Conservation (phyloP, 1,140 invertebrate species). For the Piezodorus guildinii region DNA sequence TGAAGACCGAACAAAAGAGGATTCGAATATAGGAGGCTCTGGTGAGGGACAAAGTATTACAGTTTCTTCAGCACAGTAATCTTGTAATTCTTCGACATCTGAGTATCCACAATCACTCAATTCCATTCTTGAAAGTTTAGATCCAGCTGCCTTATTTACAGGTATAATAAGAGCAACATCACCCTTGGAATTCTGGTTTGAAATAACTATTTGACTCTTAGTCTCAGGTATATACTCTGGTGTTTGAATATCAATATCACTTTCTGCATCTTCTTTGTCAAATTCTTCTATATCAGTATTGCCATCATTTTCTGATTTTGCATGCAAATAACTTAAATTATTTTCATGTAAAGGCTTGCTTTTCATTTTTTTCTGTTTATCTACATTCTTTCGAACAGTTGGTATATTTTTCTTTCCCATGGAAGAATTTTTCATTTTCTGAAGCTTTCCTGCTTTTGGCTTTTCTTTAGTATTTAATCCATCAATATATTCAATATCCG, state of each 20-base stretch:
- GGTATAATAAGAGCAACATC: constrained; percentile 21
- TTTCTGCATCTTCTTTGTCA: constrained; percentile 17
- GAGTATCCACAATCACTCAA: constrained; percentile 34
- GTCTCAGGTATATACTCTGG: constrained; percentile 32
- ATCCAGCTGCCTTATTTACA: constrained; percentile 35
- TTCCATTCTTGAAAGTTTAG: neutral
- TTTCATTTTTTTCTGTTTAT: too few species aligned
- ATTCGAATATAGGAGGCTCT: constrained; percentile 30
- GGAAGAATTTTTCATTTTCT: too few species aligned
- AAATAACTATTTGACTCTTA: constrained; percentile 36
- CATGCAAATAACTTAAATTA: too few species aligned
- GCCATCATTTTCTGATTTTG: too few species aligned
- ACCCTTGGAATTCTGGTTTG: constrained; percentile 37
- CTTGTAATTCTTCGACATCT: constrained; percentile 33
- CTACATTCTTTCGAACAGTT: too few species aligned
- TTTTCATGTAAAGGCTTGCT: too few species aligned
- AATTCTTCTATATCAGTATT: constrained; percentile 21
- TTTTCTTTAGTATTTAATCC: too few species aligned
- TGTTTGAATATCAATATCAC: constrained; percentile 13
- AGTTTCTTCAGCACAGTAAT: constrained; percentile 14
- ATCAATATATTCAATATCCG: too few species aligned
- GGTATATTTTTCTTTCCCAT: too few species aligned
- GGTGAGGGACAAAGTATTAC: constrained; percentile 26
- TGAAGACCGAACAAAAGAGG: constrained; percentile 29
- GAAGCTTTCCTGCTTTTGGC: too few species aligned